phyloP scores from a whole-genome alignment of 2,113 vertebrate species.

The Eretmochelys imbricata region DNA sequence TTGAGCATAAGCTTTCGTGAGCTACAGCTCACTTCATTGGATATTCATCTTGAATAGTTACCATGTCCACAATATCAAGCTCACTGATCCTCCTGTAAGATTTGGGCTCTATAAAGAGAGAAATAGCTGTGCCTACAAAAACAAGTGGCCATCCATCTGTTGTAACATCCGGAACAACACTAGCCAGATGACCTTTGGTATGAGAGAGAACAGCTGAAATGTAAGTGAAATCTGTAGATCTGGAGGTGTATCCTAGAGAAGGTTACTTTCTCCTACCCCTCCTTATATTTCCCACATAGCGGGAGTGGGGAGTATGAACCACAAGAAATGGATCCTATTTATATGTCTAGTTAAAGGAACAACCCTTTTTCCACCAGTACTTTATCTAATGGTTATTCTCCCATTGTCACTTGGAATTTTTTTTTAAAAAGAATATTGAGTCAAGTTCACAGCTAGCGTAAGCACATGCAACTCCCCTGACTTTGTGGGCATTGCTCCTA shows the following conservation, averaged over 20 bases:
- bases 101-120: not conserved
- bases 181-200: not conserved
- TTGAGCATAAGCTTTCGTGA: too few species aligned
- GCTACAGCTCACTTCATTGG: too few species aligned
- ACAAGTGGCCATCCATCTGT: not conserved
- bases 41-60: not conserved
- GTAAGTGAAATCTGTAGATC: not conserved
- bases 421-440: not conserved
- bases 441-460: not conserved
- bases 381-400: not conserved
- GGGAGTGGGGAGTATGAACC: not conserved
- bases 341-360: not conserved
- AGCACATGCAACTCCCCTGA: not conserved
- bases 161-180: not conserved
- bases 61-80: not conserved
- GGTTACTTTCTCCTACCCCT: not conserved
- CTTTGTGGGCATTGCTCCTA: not conserved
- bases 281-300: not conserved
- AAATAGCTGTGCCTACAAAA: not conserved
- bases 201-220: not conserved
- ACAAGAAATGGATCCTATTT: not conserved
- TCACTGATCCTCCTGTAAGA: not conserved
- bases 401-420: not conserved
- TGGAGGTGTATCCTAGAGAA: not conserved
- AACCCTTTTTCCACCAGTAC: not conserved